These are phyloP conservation scores for Carettochelys insculpta DNA, from an alignment of 2,113 vertebrate genomes.

Conservation along the genomic window DNA sequence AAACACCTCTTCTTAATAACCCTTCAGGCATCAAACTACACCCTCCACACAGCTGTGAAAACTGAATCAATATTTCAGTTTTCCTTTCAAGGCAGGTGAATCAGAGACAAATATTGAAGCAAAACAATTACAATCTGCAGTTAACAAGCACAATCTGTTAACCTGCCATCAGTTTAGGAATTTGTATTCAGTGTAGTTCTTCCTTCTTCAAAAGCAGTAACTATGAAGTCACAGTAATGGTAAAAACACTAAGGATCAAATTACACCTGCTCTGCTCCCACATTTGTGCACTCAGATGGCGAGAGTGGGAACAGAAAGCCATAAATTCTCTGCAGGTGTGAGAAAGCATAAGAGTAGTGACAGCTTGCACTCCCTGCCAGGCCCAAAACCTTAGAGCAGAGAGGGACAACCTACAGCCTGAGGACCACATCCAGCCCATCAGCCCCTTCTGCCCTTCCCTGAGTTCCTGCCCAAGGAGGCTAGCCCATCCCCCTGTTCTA, in stretches of 20 bases:
- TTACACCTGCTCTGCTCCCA: background rate
- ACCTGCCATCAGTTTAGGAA: background rate
- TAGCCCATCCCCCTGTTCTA: too few relatives aligned
- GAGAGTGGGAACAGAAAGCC: background rate
- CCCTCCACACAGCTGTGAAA: background rate
- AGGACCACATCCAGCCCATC: too few relatives aligned
- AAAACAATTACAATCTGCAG: background rate
- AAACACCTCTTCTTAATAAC: background rate
- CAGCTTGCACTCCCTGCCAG: background rate
- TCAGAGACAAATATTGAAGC: background rate
- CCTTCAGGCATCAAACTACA: background rate
- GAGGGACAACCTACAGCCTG: too few relatives aligned
- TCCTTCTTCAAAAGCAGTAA: background rate
- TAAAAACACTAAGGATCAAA: background rate
- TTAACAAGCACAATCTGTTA: background rate
- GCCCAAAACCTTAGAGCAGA: background rate
- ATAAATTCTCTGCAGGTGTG: background rate
- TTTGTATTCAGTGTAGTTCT: background rate
- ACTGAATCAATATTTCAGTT: background rate
- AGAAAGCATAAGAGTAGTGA: background rate
- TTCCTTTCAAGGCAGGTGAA: background rate
- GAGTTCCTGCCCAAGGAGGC: too few relatives aligned
- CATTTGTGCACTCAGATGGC: background rate
- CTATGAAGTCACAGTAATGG: background rate
- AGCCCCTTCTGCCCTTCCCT: too few relatives aligned